Conservation (phyloP, 2,113 vertebrate species). For the Pongo pygmaeus region DNA sequence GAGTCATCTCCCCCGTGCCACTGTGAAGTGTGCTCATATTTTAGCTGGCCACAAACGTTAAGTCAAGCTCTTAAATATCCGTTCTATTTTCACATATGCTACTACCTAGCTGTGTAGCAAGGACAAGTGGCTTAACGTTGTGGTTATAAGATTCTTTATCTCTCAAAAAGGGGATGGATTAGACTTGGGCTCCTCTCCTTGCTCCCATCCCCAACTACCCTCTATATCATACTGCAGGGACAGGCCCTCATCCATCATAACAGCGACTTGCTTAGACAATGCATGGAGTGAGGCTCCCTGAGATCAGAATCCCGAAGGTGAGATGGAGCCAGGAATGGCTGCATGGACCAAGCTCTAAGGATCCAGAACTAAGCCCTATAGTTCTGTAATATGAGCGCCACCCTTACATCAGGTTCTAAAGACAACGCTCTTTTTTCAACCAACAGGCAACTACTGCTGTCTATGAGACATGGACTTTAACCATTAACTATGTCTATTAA, state of each 20-base stretch:
- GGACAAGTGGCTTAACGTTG: neutral
- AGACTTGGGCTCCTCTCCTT: neutral
- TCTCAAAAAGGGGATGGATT: neutral
- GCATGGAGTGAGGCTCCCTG: neutral
- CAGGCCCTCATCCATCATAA: neutral
- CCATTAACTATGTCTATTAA: neutral
- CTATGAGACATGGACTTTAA: neutral
- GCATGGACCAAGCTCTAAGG: neutral
- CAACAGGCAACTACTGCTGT: neutral
- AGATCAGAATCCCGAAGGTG: neutral
- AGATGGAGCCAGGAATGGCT: neutral
- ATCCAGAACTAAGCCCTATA: neutral
- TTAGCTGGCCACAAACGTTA: neutral
- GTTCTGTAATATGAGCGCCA: neutral
- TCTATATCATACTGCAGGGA: neutral
- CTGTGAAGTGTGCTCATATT: neutral
- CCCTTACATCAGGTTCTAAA: neutral
- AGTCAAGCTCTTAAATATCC: neutral
- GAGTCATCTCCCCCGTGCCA: neutral
- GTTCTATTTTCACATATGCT: neutral
- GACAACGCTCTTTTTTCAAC: neutral
- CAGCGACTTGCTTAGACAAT: neutral
- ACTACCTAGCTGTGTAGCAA: neutral
- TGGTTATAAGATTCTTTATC: neutral
- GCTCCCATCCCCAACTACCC: accelerated